A percentile compares a stretch with the other conserved stretches of the same genome.
Conservation (phyloP, 2,797 vertebrate species). For the Xenops minutus region DNA sequence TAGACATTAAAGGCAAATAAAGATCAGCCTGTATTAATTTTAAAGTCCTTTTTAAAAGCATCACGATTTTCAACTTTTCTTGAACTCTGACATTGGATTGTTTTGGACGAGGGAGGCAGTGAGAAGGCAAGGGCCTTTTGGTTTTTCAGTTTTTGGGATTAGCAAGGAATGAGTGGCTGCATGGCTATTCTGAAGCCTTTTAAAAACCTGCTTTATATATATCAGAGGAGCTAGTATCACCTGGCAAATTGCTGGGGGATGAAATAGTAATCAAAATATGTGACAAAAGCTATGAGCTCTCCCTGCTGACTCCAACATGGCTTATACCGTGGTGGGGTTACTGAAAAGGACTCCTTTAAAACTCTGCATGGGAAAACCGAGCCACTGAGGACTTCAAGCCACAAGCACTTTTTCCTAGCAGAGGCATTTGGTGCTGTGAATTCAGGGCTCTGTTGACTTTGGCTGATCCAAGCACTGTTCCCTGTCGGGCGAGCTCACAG, state of each 20-base stretch:
- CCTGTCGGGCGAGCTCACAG: background rate
- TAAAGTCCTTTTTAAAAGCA: background rate
- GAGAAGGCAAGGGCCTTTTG: background rate
- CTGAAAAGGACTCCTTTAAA: background rate
- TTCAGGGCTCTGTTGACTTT: background rate
- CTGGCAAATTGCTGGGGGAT: conserved; percentile 12
- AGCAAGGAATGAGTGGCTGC: background rate
- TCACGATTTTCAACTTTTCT: background rate
- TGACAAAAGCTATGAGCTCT: background rate
- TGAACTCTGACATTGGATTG: background rate
- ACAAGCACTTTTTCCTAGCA: background rate
- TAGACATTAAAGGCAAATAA: background rate
- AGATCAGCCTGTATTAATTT: background rate
- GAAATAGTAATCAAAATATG: background rate
- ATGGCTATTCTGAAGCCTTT: background rate
- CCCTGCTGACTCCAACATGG: background rate
- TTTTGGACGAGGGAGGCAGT: background rate
- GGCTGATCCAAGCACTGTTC: conserved; percentile 65
- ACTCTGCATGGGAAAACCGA: background rate
- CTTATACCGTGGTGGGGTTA: background rate
- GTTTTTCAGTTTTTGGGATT: background rate
- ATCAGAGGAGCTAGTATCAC: background rate
- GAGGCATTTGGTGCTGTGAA: background rate
- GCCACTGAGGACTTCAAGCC: background rate
- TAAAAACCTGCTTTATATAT: background rate